A percentile compares a stretch with the other conserved stretches of the same genome.
phyloP scores from a whole-genome alignment of 2,797 vertebrate genomes.

The Eutrigla gurnardus region DNA sequence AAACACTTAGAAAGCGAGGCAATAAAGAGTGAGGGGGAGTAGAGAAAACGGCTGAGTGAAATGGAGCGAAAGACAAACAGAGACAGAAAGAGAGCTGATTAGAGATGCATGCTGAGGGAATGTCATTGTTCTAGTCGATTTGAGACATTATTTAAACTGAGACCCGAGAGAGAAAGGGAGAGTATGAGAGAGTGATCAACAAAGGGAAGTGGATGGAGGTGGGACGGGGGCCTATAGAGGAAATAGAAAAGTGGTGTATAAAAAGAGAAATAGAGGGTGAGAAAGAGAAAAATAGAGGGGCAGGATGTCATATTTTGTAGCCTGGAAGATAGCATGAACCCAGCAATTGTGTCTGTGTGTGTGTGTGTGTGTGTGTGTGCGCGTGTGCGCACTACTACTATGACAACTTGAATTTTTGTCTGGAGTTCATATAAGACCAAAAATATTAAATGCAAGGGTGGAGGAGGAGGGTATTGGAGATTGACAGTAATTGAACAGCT shows the following conservation, averaged over 20 bases:
- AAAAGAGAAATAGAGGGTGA: constrained; percentile 13
- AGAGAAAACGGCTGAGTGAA: constrained; percentile 62
- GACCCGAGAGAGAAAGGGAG: constrained; percentile 70
- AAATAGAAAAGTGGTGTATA: constrained; percentile 33
- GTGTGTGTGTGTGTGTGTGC: constrained; percentile 1
- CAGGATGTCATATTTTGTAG: background rate
- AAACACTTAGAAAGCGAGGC: constrained; percentile 60
- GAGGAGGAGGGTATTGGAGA: constrained; percentile 30
- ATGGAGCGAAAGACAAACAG: constrained; percentile 75
- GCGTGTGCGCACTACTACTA: background rate
- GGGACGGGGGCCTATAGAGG: constrained; percentile 35
- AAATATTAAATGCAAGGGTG: constrained; percentile 24
- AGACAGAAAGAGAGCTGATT: constrained; percentile 76
- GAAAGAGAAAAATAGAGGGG: background rate
- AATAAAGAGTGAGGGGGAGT: constrained; percentile 50
- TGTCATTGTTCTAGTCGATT: constrained; percentile 83
- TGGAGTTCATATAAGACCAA: constrained; percentile 28
- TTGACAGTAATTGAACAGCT: constrained; percentile 35
- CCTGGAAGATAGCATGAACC: constrained; percentile 15
- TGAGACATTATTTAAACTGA: constrained; percentile 80
- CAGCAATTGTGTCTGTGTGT: constrained; percentile 6
- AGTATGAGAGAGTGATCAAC: constrained; percentile 40
- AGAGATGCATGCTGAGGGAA: constrained; percentile 80
- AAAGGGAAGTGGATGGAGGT: constrained; percentile 53
- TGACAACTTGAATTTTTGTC: constrained; percentile 32